Evolutionary conservation across 2,888 invertebrate species (phyloP).

Genomic region (Patella pellucida): DNA sequence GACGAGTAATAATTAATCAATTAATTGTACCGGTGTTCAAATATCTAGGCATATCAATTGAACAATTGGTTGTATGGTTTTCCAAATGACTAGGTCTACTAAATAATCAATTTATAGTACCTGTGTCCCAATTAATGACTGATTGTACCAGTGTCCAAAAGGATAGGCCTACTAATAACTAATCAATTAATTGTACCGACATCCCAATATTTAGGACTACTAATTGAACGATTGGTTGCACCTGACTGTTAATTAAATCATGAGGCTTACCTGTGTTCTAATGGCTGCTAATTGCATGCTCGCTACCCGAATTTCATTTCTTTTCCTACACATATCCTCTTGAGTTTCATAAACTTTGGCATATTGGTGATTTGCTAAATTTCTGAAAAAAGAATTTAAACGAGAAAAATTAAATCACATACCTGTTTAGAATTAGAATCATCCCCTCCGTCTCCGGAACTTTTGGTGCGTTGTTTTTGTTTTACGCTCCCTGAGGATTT

Average conservation of each 20-base stretch:
- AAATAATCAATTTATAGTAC: no score
- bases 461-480: background rate
- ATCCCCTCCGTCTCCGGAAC: background rate
- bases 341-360: conserved; percentile 96
- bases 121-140: no score
- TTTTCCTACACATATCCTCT: conserved; percentile 94
- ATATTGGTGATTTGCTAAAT: conserved; percentile 76
- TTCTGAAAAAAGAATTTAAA: conserved; percentile 52
- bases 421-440: background rate
- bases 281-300: conserved; percentile 91
- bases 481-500: conserved; percentile 16
- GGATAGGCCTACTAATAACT: no score
- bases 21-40: no score
- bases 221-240: no score
- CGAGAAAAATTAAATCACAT: background rate
- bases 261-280: conserved; percentile 84
- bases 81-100: no score
- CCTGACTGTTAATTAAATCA: background rate
- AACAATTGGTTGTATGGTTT: no score
- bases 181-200: no score
- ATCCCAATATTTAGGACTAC: no score
- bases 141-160: no score
- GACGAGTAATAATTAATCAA: no score
- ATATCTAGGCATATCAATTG: no score
- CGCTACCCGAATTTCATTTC: conserved; percentile 91